Conservation (phyloP, 1,140 invertebrate genomes). For the Mycetomoellerius zeteki region DNA sequence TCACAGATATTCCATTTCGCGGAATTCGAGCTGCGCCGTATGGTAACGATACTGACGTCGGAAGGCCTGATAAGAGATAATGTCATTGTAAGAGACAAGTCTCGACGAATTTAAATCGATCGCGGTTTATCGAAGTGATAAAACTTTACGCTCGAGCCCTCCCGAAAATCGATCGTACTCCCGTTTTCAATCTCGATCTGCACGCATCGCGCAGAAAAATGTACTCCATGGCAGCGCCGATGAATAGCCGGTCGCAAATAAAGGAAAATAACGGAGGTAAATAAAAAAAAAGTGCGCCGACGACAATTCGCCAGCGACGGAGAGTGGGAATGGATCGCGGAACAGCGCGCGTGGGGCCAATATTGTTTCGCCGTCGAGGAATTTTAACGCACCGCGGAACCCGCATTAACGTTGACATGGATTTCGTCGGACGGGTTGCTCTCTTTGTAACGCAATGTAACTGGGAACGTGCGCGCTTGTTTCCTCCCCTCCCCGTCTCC, state of each 20-base stretch:
- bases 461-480: constrained; percentile 67
- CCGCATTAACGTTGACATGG: constrained; percentile 75
- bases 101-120: not conserved
- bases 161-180: not conserved
- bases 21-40: constrained; percentile 9
- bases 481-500: not conserved
- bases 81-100: constrained; percentile 37
- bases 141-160: not conserved
- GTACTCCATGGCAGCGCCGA: constrained; percentile 4
- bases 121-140: constrained; percentile 31
- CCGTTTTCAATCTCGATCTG: constrained; percentile 43
- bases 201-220: constrained; percentile 32
- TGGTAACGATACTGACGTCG: not conserved
- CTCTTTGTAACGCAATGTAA: constrained; percentile 80
- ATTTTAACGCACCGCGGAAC: constrained; percentile 76
- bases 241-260: constrained; percentile 54
- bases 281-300: not conserved
- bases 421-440: constrained; percentile 74
- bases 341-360: constrained; percentile 70
- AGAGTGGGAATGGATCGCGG: constrained; percentile 62
- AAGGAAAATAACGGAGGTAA: constrained; percentile 45
- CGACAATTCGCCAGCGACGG: constrained; percentile 48
- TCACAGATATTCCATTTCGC: constrained; percentile 31
- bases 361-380: constrained; percentile 77
- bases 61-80: constrained; percentile 20